Base-by-base conservation (phyloP, 2,113 vertebrate genomes). In the Elachura formosa region DNA sequence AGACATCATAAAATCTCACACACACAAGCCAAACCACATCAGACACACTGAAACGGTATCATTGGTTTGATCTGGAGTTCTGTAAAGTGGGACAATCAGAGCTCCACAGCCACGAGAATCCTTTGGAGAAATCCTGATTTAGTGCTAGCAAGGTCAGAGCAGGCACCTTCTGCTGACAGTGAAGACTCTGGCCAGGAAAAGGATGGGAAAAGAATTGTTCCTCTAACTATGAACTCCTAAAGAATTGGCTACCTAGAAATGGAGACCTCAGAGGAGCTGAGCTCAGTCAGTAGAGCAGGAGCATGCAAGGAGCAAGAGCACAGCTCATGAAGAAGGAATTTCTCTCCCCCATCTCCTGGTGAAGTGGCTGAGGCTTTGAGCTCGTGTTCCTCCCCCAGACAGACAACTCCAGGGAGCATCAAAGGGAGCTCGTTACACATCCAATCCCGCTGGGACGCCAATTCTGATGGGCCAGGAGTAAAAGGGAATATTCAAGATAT, bases 401-500 rank as follows among this genome's bases (percentile, higher is more conserved):
- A 94, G 92, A 94, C 17, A 11, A 87, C 48, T 81, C 84, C 69
- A 54, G 55, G 77, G 54, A 95, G 95, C 90, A 92, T 95, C 95
- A 95, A 95, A 93, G 78, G 82, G 75, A 89, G 78, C 29, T 78
- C 0, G 10, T 72, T 61, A 36, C 88, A 45, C 78, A 61, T 26
- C 1, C 6, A 68, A 10, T 62, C 78, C 92, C 87, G 4, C 23
- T 2, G 92, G 92, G 90, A 85, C 12, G 12, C 12, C 11, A 20
- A 9, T 36, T 48, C 82, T 82, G 90, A 76, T 34, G 87, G 87
- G 69, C 73, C 94, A 93, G 71, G 79, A 83, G 71, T 75, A 63
- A 95, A 95, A 95, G 58, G 79, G 94, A 95, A 94, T 90, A 95
- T 73, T 90, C 49, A 85, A 85, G 93, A 59, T 75, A 87, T 90